Evolutionary conservation across 2,888 invertebrate genomes (phyloP), one percentile per base, ranked within the genome.

Genomic region (Pseudococcus viburni): DNA sequence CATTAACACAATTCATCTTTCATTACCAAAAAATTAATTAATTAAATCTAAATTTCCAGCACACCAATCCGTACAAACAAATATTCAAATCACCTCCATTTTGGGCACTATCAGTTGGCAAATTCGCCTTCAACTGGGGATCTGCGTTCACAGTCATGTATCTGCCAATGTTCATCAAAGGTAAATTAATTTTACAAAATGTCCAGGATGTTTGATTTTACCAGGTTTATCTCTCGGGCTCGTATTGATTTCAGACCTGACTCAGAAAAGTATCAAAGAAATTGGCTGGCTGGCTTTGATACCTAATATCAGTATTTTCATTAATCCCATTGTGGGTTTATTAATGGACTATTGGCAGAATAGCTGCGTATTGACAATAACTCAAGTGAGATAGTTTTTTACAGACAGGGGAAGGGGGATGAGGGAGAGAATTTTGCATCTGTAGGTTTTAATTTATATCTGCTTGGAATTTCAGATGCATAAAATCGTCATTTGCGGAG

Each of bases 161-260:
- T 19, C 22, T 68, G 0, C 86, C 86, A 8, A 8, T 86, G 64
- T 86, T 68, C 42, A 68, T 86, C n/a, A 86, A 68, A 39, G 86
- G 86, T 86, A n/a, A 39, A 64, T 64, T 64, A 46, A 12, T 42
- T 33, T 33, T 33, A 33, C 42, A 5, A 6, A 9, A 3, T 7
- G 9, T 0, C 1, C 6, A 42, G 8, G 8, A 26, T 46, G 12
- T 51, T 42, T 42, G 6, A 42, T 42, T 8, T 42, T 0, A 5
- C 42, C 9, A 42, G 42, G 5, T 42, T 42, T 0, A 42, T 42
- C 15, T 51, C 12, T 12, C 12, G 15, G 4, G 48, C 15, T 51
- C 11, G 42, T 42, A 42, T 42, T 9, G 42, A 64, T 64, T 64
- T 6, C 19, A 64, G 64, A 64, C 19, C 1, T 19, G 64, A 64